Conservation (phyloP, 2,888 invertebrate genomes). For the Cheilosia soror region DNA sequence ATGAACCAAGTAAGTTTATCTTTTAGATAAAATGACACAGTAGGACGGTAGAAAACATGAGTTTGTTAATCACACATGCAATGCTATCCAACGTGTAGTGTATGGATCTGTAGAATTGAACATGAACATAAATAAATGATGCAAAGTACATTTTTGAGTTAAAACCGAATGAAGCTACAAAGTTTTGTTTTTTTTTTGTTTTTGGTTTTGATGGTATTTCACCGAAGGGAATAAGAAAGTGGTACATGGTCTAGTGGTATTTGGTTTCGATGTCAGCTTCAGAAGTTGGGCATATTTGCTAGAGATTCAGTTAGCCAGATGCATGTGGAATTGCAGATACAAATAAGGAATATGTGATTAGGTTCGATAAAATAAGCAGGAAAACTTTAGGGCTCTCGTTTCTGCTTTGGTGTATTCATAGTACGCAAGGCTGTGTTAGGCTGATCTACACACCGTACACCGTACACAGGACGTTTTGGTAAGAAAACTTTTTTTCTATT, state of each 20-base stretch:
- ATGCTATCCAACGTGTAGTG: slow-evolving; percentile 38
- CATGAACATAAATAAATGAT: slow-evolving; percentile 60
- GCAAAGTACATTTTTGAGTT: slow-evolving; percentile 21
- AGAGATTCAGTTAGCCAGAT: neutral
- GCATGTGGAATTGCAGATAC: too few relatives aligned
- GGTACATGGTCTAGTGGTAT: slow-evolving; percentile 23
- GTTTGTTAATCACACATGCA: slow-evolving; percentile 65
- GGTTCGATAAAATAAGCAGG: too few relatives aligned
- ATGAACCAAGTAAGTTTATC: slow-evolving; percentile 61
- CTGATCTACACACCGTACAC: too few relatives aligned
- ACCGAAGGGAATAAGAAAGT: slow-evolving; percentile 39
- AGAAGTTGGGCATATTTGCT: neutral
- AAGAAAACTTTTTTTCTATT: too few relatives aligned
- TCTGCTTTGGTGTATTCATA: too few relatives aligned
- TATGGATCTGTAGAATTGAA: slow-evolving; percentile 35
- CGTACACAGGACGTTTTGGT: too few relatives aligned
- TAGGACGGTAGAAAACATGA: slow-evolving; percentile 33
- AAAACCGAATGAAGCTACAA: slow-evolving; percentile 30
- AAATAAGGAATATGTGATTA: neutral
- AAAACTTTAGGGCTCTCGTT: too few relatives aligned
- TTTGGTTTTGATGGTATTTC: neutral
- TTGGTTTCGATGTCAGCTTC: slow-evolving; percentile 36
- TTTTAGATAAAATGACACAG: slow-evolving; percentile 46
- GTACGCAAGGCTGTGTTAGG: too few relatives aligned
- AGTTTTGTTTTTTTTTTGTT: neutral